Evolutionary conservation across 2,113 vertebrate species (phyloP).

Genomic region (Eubucco bourcierii): DNA sequence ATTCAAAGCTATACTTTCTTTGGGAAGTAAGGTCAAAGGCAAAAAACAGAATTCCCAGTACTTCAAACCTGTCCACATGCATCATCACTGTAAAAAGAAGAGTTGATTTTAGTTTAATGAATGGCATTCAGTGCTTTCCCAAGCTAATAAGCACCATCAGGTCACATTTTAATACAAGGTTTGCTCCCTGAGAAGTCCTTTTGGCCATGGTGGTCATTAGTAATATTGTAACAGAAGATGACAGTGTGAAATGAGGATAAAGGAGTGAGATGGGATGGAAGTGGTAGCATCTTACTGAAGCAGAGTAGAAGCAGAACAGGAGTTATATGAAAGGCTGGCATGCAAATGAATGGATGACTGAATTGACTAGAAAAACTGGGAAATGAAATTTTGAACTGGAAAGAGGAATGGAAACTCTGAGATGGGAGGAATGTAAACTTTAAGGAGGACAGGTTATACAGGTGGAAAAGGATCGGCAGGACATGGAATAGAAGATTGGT

Average conservation of each 20-base stretch:
- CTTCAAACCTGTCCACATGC: not conserved
- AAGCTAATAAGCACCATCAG: not conserved
- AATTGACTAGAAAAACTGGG: not conserved
- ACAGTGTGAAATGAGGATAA: not conserved
- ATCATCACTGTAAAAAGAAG: not conserved
- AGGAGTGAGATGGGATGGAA: not conserved
- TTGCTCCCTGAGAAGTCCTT: not conserved
- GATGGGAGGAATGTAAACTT: not conserved
- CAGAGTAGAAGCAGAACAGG: not conserved
- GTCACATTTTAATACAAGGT: not conserved
- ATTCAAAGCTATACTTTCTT: not conserved
- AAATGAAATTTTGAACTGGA: not conserved
- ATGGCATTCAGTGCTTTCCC: not conserved
- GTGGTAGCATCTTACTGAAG: not conserved
- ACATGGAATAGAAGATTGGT: rapidly evolving
- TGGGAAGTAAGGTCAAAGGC: not conserved
- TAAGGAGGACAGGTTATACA: not conserved
- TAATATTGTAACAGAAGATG: not conserved
- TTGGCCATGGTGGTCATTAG: not conserved
- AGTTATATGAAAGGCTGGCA: not conserved
- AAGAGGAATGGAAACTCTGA: not conserved
- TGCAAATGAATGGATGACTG: not conserved
- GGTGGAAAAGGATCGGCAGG: not conserved
- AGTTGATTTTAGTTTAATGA: not conserved
- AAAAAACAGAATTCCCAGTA: not conserved